Evolutionary conservation across 2,113 vertebrate genomes (phyloP), one percentile per base, ranked within the genome.

Genomic region (Archilochus colubris): DNA sequence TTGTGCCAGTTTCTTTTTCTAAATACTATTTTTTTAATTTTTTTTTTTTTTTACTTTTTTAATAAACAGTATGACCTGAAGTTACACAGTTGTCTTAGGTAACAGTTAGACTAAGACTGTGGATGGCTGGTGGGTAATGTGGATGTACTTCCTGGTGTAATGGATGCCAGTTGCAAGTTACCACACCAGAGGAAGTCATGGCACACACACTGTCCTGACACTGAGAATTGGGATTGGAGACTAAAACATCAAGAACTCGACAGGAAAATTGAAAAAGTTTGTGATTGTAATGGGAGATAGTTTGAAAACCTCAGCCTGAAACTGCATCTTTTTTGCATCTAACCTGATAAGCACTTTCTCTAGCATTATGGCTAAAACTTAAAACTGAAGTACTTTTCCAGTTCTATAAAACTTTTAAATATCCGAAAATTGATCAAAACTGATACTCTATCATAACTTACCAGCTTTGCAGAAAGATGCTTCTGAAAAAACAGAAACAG

Each of bases 281-380:
- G n/a, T 94, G 74, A 92, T 79, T 24, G 16, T 75, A 88, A 91
- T 55, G 62, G 75, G 78, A 53, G 68, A 40, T 27, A 36, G 54
- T 79, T 57, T 85, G 92, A 79, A 93, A 94, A 86, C 89, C 91
- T 96, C 94, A 91, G 73, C 91, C 79, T 87, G 91, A 74, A 97
- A 91, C 84, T 87, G 92, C 62, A 38, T 75, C 68, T 89, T 80
- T 80, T 89, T 69, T 69, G 96, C 92, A 90, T 89, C 95, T 95
- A 93, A 94, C 88, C 38, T 86, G 84, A 94, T 64, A 95, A 96
- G 97, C 97, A 97, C 97, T 97, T 97, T 97, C 83, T 95, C 68
- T 95, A 91, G 94, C 93, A 83, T 28, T 83, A 72, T 63, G 69
- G 89, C 89, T 91, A 70, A 95, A 96, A 81, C 55, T 58, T 82